Evolutionary conservation across 2,888 invertebrate species (phyloP).

Genomic region (Megastigmus dorsalis): DNA sequence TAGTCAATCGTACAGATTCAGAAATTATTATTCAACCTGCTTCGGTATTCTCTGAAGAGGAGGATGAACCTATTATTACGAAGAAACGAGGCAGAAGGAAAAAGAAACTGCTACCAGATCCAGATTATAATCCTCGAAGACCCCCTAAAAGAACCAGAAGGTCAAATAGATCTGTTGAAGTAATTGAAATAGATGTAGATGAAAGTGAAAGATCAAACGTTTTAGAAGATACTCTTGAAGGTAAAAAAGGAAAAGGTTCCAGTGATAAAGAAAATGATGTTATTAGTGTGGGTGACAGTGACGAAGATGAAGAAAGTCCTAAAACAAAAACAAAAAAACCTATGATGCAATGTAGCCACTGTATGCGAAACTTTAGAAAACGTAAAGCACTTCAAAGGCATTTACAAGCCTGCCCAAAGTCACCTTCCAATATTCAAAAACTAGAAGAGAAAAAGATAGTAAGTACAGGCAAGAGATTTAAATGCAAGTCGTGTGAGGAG

Average conservation of each 20-base stretch:
- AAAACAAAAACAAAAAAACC: conserved; percentile 45
- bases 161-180: conserved; percentile 63
- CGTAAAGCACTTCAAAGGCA: conserved; percentile 67
- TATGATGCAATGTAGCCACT: conserved; percentile 65
- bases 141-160: conserved; percentile 58
- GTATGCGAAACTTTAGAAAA: conserved; percentile 66
- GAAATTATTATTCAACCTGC: conserved; percentile 73
- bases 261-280: conserved; percentile 73
- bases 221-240: conserved; percentile 68
- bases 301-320: conserved; percentile 60
- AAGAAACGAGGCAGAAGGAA: conserved; percentile 66
- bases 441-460: conserved; percentile 50
- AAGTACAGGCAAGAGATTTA: conserved; percentile 55
- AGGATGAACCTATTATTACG: conserved; percentile 58
- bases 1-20: conserved; percentile 70
- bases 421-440: conserved; percentile 51
- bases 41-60: conserved; percentile 62
- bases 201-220: conserved; percentile 54
- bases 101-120: conserved; percentile 60
- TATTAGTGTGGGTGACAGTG: conserved; percentile 71
- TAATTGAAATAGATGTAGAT: conserved; percentile 71
- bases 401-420: conserved; percentile 66
- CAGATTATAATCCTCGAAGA: conserved; percentile 62
- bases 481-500: conserved; percentile 69
- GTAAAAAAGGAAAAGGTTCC: conserved; percentile 70